phyloP scores from a whole-genome alignment of 2,888 invertebrate species.

The Bellardia pandia region DNA sequence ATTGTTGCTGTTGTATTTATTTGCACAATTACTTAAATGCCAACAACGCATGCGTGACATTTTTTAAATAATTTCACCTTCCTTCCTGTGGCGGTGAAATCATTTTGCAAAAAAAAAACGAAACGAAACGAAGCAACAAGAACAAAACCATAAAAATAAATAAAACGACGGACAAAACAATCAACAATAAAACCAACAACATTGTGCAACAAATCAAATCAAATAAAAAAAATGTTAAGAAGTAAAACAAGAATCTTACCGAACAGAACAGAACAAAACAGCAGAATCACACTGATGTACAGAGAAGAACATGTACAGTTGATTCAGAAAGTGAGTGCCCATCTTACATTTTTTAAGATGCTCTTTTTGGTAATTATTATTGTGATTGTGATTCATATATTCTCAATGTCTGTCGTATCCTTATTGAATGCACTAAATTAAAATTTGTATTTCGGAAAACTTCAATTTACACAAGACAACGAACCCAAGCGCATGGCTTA shows the following conservation, averaged over 20 bases:
- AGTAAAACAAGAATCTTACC: conserved; percentile 29
- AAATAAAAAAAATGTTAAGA: background rate
- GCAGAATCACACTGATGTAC: background rate
- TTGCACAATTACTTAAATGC: conserved; percentile 73
- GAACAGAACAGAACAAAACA: background rate
- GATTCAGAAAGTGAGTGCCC: too few species aligned
- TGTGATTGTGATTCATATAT: too few species aligned
- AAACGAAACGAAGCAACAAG: conserved; percentile 10
- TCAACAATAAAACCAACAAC: conserved; percentile 64
- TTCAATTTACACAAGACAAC: too few species aligned
- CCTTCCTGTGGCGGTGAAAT: conserved; percentile 73
- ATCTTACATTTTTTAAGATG: too few species aligned
- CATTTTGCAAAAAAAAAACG: conserved; percentile 52
- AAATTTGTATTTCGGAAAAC: too few species aligned
- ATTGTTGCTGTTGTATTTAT: conserved; percentile 63
- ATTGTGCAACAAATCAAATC: conserved; percentile 64
- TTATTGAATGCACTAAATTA: too few species aligned
- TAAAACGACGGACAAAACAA: conserved; percentile 38
- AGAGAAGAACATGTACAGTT: background rate
- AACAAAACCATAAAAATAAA: conserved; percentile 5
- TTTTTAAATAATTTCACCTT: conserved; percentile 77
- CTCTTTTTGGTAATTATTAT: too few species aligned
- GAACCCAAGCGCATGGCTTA: too few species aligned
- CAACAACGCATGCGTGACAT: conserved; percentile 80
- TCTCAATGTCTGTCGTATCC: too few species aligned